Conservation (phyloP, 2,797 vertebrate genomes). For the Bufotes viridis region DNA sequence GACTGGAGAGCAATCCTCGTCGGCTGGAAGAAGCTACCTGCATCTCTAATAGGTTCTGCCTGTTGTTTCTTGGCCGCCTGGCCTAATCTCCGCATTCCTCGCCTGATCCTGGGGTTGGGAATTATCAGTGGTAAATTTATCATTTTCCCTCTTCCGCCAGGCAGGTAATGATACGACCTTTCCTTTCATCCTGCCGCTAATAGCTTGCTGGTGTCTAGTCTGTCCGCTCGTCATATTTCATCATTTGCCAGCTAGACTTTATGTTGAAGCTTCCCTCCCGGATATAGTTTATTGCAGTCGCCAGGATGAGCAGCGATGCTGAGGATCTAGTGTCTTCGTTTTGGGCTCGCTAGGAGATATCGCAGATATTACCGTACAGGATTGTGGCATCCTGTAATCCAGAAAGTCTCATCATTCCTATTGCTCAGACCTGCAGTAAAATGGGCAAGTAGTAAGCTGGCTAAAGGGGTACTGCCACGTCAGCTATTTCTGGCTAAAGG, state of each 20-base stretch:
- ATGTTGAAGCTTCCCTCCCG: neutral
- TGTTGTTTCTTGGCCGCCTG: neutral
- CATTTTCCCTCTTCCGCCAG: neutral
- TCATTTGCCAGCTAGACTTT: neutral
- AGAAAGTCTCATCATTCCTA: neutral
- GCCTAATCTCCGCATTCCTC: neutral
- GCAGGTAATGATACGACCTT: neutral
- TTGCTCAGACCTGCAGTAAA: neutral
- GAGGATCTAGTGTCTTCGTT: neutral
- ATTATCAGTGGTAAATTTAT: neutral
- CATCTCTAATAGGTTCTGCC: slow-evolving; percentile 17
- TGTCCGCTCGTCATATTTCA: neutral
- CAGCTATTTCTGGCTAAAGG: too few relatives aligned
- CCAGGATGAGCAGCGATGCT: neutral
- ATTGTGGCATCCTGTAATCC: neutral
- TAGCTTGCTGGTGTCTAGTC: neutral
- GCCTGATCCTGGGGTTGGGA: neutral
- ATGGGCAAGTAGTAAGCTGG: neutral
- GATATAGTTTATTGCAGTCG: neutral
- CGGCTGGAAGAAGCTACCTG: slow-evolving; percentile 18
- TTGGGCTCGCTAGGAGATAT: neutral
- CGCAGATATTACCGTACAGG: neutral
- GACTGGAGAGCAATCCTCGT: slow-evolving; percentile 27
- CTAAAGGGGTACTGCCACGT: too few relatives aligned
- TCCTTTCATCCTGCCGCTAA: neutral